Base-by-base conservation (phyloP, 2,888 invertebrate genomes). In the Agrilus cyanescens region DNA sequence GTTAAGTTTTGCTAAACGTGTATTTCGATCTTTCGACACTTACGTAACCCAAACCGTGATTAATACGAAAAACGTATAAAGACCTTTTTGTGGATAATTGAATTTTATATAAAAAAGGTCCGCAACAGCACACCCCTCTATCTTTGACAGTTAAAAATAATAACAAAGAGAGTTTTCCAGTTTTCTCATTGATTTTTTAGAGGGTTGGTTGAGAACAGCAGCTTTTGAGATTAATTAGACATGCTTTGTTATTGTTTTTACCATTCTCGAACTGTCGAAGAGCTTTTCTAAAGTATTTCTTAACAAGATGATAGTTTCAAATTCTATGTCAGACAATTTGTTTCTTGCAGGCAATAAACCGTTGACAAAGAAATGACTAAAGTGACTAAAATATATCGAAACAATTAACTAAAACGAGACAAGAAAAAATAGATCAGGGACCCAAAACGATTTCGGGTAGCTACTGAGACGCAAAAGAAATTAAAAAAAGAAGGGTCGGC, bases 321-420 rank as follows among this genome's bases (percentile, higher is more conserved):
- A 25, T 25, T 25, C 10, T 10, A 25, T 10, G 10, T 25, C 2
- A 25, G 25, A 10, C 25, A 8, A 25, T 25, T 25, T 25, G 25
- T 25, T 10, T 3, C 25, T 25, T 10, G 25, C 10, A 25, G 10
- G 25, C 25, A 25, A 25, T 25, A 25, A 25, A 25, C 20, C 32
- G 47, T 43, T 47, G 51, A 50, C 51, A 45, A 40, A 44, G 44
- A 51, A 50, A 48, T 50, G 55, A 55, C 55, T 50, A 47, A 44
- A 41, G 45, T 38, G 47, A 53, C 51, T 54, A 54, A 59, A 59
- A 59, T 58, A 59, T 58, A 58, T 59, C 55, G 60, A 62, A 60
- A 59, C 60, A 63, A 62, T 61, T 60, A 61, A 60, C 50, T 58
- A 50, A 58, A 58, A 59, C 52, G 57, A 55, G 61, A 61, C 60